phyloP scores from a whole-genome alignment of 2,888 invertebrate genomes.

The Polydrusus tereticollis region DNA sequence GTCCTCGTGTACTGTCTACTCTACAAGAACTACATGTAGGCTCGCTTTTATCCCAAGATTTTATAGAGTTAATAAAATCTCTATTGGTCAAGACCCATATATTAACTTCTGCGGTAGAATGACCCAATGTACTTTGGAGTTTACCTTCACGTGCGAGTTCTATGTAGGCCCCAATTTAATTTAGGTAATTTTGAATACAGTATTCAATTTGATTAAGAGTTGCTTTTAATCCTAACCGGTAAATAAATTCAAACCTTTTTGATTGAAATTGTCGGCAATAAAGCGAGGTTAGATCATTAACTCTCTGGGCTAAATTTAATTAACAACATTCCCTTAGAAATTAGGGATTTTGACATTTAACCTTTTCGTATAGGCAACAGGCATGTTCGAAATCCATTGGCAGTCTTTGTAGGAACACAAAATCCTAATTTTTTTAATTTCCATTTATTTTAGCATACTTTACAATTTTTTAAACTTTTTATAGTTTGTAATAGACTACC shows the following conservation, averaged over 20 bases:
- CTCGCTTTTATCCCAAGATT: too few species aligned
- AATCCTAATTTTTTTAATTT: not conserved
- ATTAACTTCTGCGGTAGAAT: too few species aligned
- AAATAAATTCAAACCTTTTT: slow-evolving; percentile 10
- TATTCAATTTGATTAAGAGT: slow-evolving; percentile 9
- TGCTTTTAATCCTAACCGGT: not conserved
- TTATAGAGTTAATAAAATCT: not conserved
- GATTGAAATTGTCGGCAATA: slow-evolving; percentile 5
- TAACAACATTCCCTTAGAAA: not conserved
- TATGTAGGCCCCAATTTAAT: slow-evolving; percentile 2
- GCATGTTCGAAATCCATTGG: not conserved
- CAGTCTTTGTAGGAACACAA: not conserved
- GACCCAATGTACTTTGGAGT: not conserved
- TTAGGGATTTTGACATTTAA: not conserved
- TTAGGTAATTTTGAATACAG: slow-evolving; percentile 3
- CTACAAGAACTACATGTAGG: too few species aligned
- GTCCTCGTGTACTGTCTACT: too few species aligned
- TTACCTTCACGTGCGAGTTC: slow-evolving; percentile 2
- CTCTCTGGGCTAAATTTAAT: not conserved
- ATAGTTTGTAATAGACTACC: too few species aligned
- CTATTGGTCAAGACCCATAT: not conserved
- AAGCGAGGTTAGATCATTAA: slow-evolving; percentile 2
- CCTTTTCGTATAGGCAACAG: not conserved
- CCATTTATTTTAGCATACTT: not conserved
- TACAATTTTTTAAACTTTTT: too few species aligned